Base-by-base conservation (phyloP, 2,797 vertebrate genomes). In the Syncerus caffer region DNA sequence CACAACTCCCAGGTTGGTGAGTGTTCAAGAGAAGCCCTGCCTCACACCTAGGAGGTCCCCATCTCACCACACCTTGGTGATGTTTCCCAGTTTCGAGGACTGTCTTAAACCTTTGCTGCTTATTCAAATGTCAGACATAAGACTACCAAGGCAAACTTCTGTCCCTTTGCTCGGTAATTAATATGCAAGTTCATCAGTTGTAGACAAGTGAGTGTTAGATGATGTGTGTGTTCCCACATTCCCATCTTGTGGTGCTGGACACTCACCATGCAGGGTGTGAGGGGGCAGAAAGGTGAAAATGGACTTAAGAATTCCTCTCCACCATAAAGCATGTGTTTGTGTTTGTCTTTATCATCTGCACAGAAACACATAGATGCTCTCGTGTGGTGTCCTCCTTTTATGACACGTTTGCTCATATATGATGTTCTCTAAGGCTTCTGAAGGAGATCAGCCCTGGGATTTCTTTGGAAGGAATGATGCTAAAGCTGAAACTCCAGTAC, bases 281-380 rank as follows among this genome's bases (percentile, higher is more conserved):
- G n/a, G 74, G 8, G 57, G 21, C 4, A 19, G 21, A 78, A 38
- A 25, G 57, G 57, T 21, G 21, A 19, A 85, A 15, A 58, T 31
- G 53, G 58, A 29, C 17, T 53, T 76, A 50, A 10, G 34, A 67
- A 67, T 7, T 78, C 47, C 42, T 27, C 25, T 29, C 29, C 21
- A 34, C 50, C 7, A 4, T 34, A 55, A 25, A 34, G 31, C 79
- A 4, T 13, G 4, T 34, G 31, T 82, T 53, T 53, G 50, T 34
- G 17, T 7, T 23, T 23, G 50, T 27, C 27, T 31, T 60, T 47
- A 42, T 55, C 31, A 57, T 7, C n/a, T 2, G 5, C 47, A 42
- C 16, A 13, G 92, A 50, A 84, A 85, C n/a, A 7, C 0, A 3
- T 0, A 1, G 11, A 38, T 13, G 3, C 2, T 47, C 31, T 85